phyloP scores from a whole-genome alignment of 2,113 vertebrate species.

The Brachyhypopomus occidentalis region DNA sequence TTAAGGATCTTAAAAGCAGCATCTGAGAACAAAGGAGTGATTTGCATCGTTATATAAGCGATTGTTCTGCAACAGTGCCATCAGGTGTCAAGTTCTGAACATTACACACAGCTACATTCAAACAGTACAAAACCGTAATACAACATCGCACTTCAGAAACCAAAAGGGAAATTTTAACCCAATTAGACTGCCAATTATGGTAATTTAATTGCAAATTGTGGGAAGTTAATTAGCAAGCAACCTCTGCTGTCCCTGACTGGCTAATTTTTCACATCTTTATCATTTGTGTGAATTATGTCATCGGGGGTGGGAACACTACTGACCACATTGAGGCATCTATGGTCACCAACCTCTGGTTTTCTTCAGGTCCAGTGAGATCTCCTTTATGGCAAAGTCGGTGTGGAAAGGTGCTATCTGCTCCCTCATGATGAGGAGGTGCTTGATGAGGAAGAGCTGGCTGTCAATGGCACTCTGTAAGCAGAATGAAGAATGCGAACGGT shows the following conservation, averaged over 20 bases:
- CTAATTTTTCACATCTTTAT: too few species aligned
- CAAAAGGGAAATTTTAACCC: constrained; percentile 58
- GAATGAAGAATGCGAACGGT: constrained; percentile 12
- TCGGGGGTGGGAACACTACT: too few species aligned
- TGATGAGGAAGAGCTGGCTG: constrained; percentile 98
- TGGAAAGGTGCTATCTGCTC: constrained; percentile 99
- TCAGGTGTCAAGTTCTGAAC: constrained; percentile 61
- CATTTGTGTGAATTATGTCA: too few species aligned
- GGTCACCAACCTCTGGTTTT: constrained; percentile 92
- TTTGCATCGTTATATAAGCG: constrained; percentile 35
- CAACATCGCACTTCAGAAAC: constrained; percentile 17
- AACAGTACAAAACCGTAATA: too few species aligned
- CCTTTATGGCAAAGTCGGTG: constrained; percentile 99
- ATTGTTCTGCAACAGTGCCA: constrained; percentile 67
- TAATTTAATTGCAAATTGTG: too few species aligned
- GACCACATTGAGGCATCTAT: not conserved
- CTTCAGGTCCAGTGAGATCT: constrained; percentile 99
- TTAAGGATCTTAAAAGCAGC: constrained; percentile 99
- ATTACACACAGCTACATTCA: constrained; percentile 7
- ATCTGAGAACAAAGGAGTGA: constrained; percentile 77
- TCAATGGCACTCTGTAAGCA: constrained; percentile 87
- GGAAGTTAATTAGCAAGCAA: too few species aligned
- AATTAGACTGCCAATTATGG: too few species aligned
- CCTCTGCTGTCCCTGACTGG: too few species aligned
- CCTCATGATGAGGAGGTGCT: constrained; percentile 97